Conservation (phyloP, 1,140 invertebrate species). For the Ridgeia piscesae region DNA sequence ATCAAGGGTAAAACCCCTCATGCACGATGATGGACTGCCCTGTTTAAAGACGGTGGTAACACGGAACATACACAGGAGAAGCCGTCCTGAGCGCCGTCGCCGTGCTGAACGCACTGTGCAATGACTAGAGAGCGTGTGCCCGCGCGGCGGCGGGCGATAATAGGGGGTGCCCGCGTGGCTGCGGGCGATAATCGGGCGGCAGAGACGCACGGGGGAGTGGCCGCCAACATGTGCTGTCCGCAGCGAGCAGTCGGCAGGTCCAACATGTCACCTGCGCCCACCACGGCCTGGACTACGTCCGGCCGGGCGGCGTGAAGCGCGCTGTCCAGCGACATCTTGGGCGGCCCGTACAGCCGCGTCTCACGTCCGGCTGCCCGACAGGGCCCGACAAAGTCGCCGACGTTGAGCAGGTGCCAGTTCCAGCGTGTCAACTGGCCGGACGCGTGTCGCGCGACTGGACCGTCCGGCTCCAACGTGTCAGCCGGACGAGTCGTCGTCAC, state of each 20-base stretch:
- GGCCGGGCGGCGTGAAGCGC: not conserved
- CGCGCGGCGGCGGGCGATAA: not conserved
- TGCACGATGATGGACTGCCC: not conserved
- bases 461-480: conserved; percentile 20
- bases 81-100: not conserved
- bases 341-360: not conserved
- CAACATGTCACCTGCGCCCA: conserved; percentile 11
- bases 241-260: not conserved
- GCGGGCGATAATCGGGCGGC: not conserved
- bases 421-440: conserved; percentile 14
- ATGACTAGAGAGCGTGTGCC: not conserved
- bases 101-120: not conserved
- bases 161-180: not conserved
- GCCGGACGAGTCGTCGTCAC: not conserved
- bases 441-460: not conserved
- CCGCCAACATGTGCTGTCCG: not conserved
- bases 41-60: conserved; percentile 8
- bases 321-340: conserved; percentile 2
- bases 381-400: not conserved
- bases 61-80: not conserved
- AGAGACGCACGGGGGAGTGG: not conserved
- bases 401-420: conserved; percentile 7
- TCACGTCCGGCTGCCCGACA: not conserved
- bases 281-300: not conserved
- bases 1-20: not conserved